A percentile compares a stretch with the other conserved stretches of the same genome.
phyloP scores from a whole-genome alignment of 1,140 invertebrate species.

The Helicoverpa zea region DNA sequence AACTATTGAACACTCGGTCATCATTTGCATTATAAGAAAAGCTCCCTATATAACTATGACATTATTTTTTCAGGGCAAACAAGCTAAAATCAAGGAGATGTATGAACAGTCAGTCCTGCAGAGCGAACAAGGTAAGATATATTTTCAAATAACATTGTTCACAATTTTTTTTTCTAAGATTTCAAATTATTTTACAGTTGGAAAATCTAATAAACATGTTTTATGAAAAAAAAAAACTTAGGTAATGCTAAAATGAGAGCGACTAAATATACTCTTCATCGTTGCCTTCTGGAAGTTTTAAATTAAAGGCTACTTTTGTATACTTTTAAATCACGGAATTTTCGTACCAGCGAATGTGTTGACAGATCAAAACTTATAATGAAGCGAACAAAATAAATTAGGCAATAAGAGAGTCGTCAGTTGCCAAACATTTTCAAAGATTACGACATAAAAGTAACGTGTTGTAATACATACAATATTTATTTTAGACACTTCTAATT shows the following conservation, averaged over 20 bases:
- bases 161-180: too few relatives aligned
- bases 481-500: constrained; percentile 4
- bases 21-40: too few relatives aligned
- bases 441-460: neutral
- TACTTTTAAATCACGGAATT: too few relatives aligned
- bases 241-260: too few relatives aligned
- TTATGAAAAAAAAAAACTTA: too few relatives aligned
- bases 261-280: too few relatives aligned
- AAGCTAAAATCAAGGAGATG: constrained; percentile 96
- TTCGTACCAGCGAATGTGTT: neutral
- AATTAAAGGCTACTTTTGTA: too few relatives aligned
- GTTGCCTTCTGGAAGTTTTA: too few relatives aligned
- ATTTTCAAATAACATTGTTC: too few relatives aligned
- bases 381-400: neutral
- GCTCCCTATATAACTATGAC: neutral
- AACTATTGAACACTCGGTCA: too few relatives aligned
- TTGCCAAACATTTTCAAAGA: neutral
- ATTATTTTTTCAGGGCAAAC: constrained; percentile 90
- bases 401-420: neutral
- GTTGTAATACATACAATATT: neutral
- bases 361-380: neutral
- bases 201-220: too few relatives aligned
- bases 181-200: too few relatives aligned
- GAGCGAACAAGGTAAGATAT: constrained; percentile 87
- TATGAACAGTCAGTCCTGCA: constrained; percentile 96